These are phyloP conservation scores for Halichondria panicea DNA, from an alignment of 37 sponge, comb jelly and placozoan genomes.

Conservation along the genomic window DNA sequence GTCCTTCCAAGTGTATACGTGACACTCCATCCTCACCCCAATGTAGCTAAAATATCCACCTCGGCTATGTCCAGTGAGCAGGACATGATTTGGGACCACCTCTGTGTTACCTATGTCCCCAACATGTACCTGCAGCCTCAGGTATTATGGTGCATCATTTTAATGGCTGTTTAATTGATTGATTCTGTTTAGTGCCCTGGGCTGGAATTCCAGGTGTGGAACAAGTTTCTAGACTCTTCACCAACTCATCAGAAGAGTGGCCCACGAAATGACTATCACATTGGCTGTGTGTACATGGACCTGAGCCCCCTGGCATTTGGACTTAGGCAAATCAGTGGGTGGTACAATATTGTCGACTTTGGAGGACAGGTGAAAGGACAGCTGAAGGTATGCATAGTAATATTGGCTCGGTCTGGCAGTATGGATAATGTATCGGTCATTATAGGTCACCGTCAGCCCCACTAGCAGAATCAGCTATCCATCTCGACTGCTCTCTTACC, in stretches of 20 bases:
- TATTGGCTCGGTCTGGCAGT: neutral
- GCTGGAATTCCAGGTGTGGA: constrained; percentile 85
- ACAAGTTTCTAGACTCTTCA: neutral
- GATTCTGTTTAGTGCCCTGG: constrained; percentile 29
- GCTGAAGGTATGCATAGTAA: constrained; percentile 48
- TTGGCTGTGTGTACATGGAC: constrained; percentile 79
- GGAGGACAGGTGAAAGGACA: constrained; percentile 66
- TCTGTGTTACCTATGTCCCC: constrained; percentile 48
- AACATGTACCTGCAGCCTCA: constrained; percentile 43
- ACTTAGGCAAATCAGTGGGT: constrained; percentile 75
- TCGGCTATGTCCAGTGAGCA: neutral
- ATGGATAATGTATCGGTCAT: neutral
- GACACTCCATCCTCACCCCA: constrained; percentile 66
- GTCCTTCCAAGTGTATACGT: constrained; percentile 47
- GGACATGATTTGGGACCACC: constrained; percentile 61
- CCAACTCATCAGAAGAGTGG: neutral
- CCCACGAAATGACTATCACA: constrained; percentile 8
- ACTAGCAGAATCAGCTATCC: constrained; percentile 16
- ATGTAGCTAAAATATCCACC: constrained; percentile 43
- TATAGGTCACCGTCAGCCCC: constrained; percentile 38
- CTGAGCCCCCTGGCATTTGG: constrained; percentile 79
- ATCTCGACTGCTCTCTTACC: neutral
- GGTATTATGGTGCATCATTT: constrained; percentile 1
- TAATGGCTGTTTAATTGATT: neutral
- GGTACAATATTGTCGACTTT: constrained; percentile 82